Conservation (phyloP, 2,113 vertebrate species). For the Sinosuthora webbiana region DNA sequence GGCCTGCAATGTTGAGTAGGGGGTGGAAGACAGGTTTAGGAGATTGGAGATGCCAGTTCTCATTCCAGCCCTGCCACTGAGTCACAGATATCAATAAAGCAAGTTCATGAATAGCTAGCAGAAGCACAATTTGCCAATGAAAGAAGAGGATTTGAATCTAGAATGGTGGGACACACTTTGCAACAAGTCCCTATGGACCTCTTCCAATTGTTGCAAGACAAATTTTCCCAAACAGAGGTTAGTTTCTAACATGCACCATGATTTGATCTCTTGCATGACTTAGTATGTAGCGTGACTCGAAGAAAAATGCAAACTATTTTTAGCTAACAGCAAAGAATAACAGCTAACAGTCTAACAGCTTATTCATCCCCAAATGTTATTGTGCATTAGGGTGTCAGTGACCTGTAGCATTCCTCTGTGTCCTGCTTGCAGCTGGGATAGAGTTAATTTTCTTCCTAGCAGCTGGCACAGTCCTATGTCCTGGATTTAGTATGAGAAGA, state of each 20-base stretch:
- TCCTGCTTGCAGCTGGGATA: background rate
- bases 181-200: background rate
- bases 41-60: background rate
- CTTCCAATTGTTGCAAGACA: background rate
- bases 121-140: background rate
- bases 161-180: background rate
- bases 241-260: background rate
- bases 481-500: background rate
- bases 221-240: background rate
- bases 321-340: background rate
- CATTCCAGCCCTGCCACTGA: background rate
- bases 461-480: background rate
- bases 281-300: background rate
- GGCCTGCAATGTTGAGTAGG: background rate
- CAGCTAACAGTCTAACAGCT: background rate
- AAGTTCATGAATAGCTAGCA: background rate
- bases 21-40: background rate
- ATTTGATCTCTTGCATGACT: background rate
- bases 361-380: background rate
- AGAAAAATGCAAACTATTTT: background rate
- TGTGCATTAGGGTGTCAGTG: background rate
- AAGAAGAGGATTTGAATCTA: background rate
- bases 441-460: background rate
- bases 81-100: background rate
- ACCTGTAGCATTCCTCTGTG: background rate